These are phyloP conservation scores for Hippasteria phrygiana DNA, from an alignment of 53 echinoderm and acorn worm species.

Conservation along the genomic window DNA sequence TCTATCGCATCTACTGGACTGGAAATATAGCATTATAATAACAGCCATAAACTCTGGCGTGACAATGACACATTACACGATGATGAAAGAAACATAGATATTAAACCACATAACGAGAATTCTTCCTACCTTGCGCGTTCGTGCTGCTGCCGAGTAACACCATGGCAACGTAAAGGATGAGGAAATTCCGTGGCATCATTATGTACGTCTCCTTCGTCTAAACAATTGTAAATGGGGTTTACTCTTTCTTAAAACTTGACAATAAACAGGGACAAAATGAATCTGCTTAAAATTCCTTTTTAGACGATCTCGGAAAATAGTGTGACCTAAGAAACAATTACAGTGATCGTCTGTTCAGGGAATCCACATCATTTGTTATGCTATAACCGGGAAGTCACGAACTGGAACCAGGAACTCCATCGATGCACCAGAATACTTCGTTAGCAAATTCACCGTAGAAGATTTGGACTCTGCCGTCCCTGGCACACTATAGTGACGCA, in stretches of 20 bases:
- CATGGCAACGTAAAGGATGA: background rate
- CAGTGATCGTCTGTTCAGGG: background rate
- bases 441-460: background rate
- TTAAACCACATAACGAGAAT: background rate
- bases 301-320: no score
- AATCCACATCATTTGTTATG: no score
- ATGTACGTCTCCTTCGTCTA: background rate
- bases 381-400: background rate
- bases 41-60: no score
- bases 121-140: conserved; percentile 30
- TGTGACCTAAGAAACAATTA: no score
- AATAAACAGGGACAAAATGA: no score
- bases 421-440: background rate
- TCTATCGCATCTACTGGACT: no score
- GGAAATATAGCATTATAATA: no score
- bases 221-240: background rate
- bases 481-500: background rate
- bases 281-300: no score
- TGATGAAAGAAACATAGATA: background rate
- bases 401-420: background rate
- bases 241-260: background rate
- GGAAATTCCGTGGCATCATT: background rate
- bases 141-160: conserved; percentile 38
- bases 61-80: no score
- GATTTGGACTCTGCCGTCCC: background rate